These are phyloP conservation scores for Ceratosolen solmsi DNA, from an alignment of 1,140 invertebrate genomes.

Conservation along the genomic window DNA sequence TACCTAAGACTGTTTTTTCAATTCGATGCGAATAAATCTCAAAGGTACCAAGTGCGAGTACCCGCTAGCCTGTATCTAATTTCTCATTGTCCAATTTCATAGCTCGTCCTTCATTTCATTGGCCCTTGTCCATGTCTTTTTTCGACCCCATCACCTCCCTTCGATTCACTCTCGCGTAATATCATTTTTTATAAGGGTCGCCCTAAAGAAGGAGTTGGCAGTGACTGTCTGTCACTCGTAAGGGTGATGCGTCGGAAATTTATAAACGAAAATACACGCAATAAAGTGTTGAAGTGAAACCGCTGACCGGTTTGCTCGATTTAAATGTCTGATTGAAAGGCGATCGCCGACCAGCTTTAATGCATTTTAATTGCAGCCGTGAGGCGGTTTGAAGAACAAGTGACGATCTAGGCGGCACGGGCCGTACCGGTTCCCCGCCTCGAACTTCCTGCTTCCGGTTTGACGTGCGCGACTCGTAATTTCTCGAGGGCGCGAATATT, in stretches of 20 bases:
- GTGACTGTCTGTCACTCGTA: slow-evolving; percentile 43
- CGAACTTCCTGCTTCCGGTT: neutral
- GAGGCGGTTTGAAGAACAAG: slow-evolving; percentile 55
- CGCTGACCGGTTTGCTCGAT: slow-evolving; percentile 55
- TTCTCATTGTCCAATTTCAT: slow-evolving; percentile 63
- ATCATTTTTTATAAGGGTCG: slow-evolving; percentile 42
- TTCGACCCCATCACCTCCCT: slow-evolving; percentile 37
- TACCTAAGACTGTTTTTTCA: slow-evolving; percentile 54
- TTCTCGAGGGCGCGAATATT: neutral
- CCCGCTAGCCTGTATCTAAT: slow-evolving; percentile 59
- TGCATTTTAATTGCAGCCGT: slow-evolving; percentile 70
- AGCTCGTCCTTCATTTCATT: slow-evolving; percentile 47
- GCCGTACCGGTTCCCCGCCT: slow-evolving; percentile 62
- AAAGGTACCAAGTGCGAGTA: neutral
- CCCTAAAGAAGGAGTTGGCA: neutral
- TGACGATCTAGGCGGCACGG: slow-evolving; percentile 58
- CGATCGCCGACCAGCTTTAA: slow-evolving; percentile 62
- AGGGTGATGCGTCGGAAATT: slow-evolving; percentile 57
- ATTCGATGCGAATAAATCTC: slow-evolving; percentile 45
- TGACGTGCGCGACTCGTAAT: neutral
- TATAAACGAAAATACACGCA: slow-evolving; percentile 71
- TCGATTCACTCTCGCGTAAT: neutral
- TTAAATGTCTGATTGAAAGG: slow-evolving; percentile 58
- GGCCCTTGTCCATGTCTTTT: neutral
- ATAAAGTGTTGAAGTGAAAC: slow-evolving; percentile 58